Percentiles rank a stretch among this genome's conserved stretches.
These are phyloP conservation scores for Eumacrocentrus americanus DNA, from an alignment of 2,888 invertebrate genomes.

Conservation along the genomic window DNA sequence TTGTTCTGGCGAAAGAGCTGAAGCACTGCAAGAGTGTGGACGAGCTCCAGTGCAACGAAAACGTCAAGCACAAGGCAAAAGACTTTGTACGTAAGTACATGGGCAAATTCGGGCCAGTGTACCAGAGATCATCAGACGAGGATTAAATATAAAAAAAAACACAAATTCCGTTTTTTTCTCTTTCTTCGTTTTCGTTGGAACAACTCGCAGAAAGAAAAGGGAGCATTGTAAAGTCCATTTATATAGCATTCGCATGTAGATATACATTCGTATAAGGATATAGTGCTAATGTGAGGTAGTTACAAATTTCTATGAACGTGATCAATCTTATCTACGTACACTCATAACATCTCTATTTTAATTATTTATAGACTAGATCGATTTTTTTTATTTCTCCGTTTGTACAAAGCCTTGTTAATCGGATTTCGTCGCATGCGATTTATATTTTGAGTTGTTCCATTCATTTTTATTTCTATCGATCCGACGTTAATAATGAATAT, in stretches of 20 bases:
- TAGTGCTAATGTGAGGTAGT: slow-evolving; percentile 23
- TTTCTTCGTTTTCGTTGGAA: not conserved
- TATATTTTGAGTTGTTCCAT: too few relatives aligned
- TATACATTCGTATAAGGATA: slow-evolving; percentile 14
- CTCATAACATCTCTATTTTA: slow-evolving; percentile 25
- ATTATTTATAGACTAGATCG: slow-evolving; percentile 33
- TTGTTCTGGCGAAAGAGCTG: slow-evolving; percentile 93
- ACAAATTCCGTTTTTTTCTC: not conserved
- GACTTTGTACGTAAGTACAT: slow-evolving; percentile 96
- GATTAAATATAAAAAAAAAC: slow-evolving; percentile 49
- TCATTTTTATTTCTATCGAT: not conserved
- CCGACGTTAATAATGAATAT: too few relatives aligned
- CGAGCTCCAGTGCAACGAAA: slow-evolving; percentile 85
- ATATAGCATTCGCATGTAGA: slow-evolving; percentile 24
- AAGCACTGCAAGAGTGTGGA: slow-evolving; percentile 88
- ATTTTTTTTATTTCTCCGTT: slow-evolving; percentile 23
- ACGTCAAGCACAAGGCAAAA: slow-evolving; percentile 92
- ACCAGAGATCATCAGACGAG: slow-evolving; percentile 74
- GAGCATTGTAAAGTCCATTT: slow-evolving; percentile 11
- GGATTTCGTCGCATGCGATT: not conserved
- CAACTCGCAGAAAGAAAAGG: not conserved
- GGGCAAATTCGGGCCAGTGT: slow-evolving; percentile 88
- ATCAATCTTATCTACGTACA: slow-evolving; percentile 31
- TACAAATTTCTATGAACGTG: slow-evolving; percentile 37
- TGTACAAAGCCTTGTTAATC: slow-evolving; percentile 27